Evolutionary conservation across 2,113 vertebrate genomes (phyloP).

Genomic region (Petromus typicus): DNA sequence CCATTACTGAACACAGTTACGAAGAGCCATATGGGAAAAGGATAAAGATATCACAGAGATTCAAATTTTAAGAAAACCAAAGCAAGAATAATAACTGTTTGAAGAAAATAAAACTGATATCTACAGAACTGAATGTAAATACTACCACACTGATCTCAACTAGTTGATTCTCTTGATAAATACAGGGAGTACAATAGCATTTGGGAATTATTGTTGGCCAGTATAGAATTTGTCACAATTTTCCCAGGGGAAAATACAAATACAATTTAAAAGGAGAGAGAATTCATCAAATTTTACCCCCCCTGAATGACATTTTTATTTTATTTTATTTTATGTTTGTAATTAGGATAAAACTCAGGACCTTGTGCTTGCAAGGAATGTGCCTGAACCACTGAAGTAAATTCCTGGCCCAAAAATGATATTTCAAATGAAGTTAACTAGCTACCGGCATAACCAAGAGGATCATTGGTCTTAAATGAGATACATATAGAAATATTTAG

Average conservation of each 20-base stretch:
- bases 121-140: neutral
- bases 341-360: no score
- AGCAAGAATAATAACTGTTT: neutral
- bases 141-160: neutral
- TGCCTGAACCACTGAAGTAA: no score
- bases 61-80: neutral
- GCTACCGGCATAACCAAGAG: neutral
- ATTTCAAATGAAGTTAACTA: slow-evolving; percentile 28
- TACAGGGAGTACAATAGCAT: neutral
- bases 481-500: neutral
- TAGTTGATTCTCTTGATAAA: neutral
- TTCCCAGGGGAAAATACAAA: neutral
- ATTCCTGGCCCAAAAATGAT: neutral
- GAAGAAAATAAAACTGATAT: neutral
- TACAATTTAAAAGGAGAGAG: neutral
- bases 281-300: neutral
- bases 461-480: neutral
- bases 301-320: neutral
- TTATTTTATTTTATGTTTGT: no score
- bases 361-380: no score
- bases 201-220: neutral
- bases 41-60: neutral
- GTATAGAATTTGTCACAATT: neutral
- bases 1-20: neutral
- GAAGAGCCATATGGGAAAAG: neutral